phyloP scores from a whole-genome alignment of 1,140 invertebrate species.

The Portunus trituberculatus region DNA sequence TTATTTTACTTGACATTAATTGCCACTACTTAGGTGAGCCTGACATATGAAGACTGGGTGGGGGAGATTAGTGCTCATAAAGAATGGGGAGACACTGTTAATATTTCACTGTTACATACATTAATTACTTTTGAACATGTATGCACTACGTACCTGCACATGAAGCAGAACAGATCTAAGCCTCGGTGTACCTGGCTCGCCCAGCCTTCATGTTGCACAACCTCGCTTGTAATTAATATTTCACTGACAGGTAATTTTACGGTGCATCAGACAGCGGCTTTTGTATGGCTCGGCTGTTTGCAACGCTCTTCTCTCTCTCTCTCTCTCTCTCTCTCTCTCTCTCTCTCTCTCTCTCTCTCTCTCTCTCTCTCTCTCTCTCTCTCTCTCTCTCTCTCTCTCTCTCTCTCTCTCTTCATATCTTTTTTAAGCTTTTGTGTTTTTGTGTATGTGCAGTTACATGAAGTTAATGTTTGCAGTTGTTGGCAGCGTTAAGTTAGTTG shows the following conservation, averaged over 20 bases:
- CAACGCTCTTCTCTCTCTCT: neutral
- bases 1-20: slow-evolving; percentile 15
- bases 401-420: too few relatives aligned
- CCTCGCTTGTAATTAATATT: slow-evolving; percentile 4
- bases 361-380: neutral
- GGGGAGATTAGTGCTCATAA: neutral
- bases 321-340: neutral
- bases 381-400: neutral
- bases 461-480: neutral
- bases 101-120: neutral
- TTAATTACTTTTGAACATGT: neutral
- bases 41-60: neutral
- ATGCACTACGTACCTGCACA: neutral
- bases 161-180: neutral
- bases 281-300: neutral
- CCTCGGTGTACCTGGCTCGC: neutral
- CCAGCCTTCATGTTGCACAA: neutral
- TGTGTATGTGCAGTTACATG: neutral
- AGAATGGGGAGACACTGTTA: neutral
- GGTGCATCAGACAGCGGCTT: neutral
- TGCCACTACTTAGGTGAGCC: neutral
- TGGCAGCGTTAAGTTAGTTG: neutral
- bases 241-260: slow-evolving; percentile 11
- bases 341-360: neutral
- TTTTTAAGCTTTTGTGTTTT: neutral